Evolutionary conservation across 2,113 vertebrate species (phyloP), one percentile per base, ranked within the genome.

Genomic region (Dolichallabes microphthalmus): DNA sequence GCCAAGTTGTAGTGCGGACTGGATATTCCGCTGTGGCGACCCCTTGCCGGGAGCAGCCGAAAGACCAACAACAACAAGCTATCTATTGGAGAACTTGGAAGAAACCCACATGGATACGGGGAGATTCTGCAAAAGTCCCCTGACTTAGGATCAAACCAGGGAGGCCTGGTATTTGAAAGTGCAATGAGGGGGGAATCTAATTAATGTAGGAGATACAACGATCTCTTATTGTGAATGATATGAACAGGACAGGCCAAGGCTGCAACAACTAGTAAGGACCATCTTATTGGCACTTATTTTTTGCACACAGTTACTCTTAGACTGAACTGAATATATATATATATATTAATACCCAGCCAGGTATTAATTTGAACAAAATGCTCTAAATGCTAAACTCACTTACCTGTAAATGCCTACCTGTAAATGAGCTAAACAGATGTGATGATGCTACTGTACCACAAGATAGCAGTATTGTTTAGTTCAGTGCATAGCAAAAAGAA

Each of bases 401-500:
- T n/a, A n/a, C n/a, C n/a, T n/a, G n/a, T n/a, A n/a, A n/a, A n/a
- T n/a, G n/a, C n/a, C n/a, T n/a, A n/a, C n/a, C n/a, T n/a, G n/a
- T n/a, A n/a, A n/a, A n/a, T n/a, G 12, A 22, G 7, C 19, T 20
- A 39, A 39, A 50, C 22, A 64, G 25, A 12, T 80, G 84, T 73
- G 17, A 73, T 85, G 64, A 60, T 50, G 55, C 53, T 15, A 10
- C 61, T 3, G 22, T 13, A 80, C 52, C 84, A 85, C 74, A 60
- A 85, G 84, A 80, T 71, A 15, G 76, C 84, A 71, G 64, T 73
- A 39, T 58, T 58, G 74, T 57, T 66, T 20, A 78, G 12, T n/a
- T 13, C 7, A 52, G 25, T 10, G 57, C 83, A 74, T 75, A 1
- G 20, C 17, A 8, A 35, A 8, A 30, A 35, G 19, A 68, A 22